A percentile compares a stretch with the other conserved stretches of the same genome.
Evolutionary conservation across 2,113 vertebrate species (phyloP).

Genomic region (Plecotus auritus): DNA sequence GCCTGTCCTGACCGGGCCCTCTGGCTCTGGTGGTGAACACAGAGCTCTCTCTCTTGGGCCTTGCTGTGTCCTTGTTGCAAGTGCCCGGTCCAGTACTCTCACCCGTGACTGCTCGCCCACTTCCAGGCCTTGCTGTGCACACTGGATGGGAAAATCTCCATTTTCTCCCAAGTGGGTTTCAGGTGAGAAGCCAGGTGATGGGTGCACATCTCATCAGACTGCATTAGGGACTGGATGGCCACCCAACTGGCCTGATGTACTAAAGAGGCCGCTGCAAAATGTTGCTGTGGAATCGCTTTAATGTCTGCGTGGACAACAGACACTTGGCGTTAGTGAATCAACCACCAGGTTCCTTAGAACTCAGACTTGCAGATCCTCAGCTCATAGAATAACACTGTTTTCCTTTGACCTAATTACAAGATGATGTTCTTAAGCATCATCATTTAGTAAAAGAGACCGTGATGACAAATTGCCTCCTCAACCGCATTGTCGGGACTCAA

Average conservation of each 20-base stretch:
- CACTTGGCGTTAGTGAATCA: background rate
- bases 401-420: conserved; percentile 49
- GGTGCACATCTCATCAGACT: background rate
- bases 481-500: background rate
- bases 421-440: conserved; percentile 48
- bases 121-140: background rate
- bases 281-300: background rate
- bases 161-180: background rate
- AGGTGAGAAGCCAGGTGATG: background rate
- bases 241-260: too few relatives aligned
- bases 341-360: conserved; percentile 38
- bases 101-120: background rate
- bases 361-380: background rate
- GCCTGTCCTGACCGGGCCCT: background rate
- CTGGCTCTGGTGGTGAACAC: background rate
- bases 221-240: too few relatives aligned
- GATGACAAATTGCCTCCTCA: conserved; percentile 32
- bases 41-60: background rate
- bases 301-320: background rate
- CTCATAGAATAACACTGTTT: conserved; percentile 31
- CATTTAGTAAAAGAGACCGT: conserved; percentile 29
- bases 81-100: background rate
- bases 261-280: background rate
- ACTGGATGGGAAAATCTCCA: background rate
- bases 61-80: background rate